Evolutionary conservation across 2,888 invertebrate genomes (phyloP).

Genomic region (Eilema depressum): DNA sequence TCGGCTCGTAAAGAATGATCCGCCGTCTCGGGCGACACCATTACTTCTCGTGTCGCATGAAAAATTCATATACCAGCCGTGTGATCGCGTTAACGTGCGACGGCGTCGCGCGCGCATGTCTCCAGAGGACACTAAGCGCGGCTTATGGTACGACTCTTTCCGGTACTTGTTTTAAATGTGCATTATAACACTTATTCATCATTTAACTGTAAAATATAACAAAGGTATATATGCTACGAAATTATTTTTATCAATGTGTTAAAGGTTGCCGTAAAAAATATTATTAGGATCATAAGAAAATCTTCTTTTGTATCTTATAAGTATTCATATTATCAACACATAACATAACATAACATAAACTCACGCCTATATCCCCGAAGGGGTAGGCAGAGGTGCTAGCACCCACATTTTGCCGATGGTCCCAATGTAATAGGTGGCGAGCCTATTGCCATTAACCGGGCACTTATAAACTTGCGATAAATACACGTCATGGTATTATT

Average conservation of each 20-base stretch:
- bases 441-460: no score
- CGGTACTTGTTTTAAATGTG: slow-evolving; percentile 54
- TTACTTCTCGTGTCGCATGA: slow-evolving; percentile 82
- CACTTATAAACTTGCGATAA: no score
- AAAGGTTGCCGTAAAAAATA: no score
- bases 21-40: slow-evolving; percentile 79
- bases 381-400: no score
- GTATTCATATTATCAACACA: no score
- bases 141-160: slow-evolving; percentile 59
- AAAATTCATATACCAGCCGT: slow-evolving; percentile 82
- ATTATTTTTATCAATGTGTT: not conserved
- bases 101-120: slow-evolving; percentile 69
- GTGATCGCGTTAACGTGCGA: slow-evolving; percentile 77
- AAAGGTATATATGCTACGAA: slow-evolving; percentile 33
- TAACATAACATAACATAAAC: no score
- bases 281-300: no score
- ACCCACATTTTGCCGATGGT: no score
- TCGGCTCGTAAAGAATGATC: slow-evolving; percentile 86
- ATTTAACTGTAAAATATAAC: slow-evolving; percentile 50
- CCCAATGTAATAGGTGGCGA: no score
- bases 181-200: slow-evolving; percentile 57
- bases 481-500: no score
- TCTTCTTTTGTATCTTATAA: no score
- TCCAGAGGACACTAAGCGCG: slow-evolving; percentile 68
- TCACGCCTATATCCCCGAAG: no score